A percentile compares a stretch with the other conserved stretches of the same genome.
These are phyloP conservation scores for Pongo abelii DNA, from an alignment of 2,113 vertebrate genomes.

Conservation along the genomic window DNA sequence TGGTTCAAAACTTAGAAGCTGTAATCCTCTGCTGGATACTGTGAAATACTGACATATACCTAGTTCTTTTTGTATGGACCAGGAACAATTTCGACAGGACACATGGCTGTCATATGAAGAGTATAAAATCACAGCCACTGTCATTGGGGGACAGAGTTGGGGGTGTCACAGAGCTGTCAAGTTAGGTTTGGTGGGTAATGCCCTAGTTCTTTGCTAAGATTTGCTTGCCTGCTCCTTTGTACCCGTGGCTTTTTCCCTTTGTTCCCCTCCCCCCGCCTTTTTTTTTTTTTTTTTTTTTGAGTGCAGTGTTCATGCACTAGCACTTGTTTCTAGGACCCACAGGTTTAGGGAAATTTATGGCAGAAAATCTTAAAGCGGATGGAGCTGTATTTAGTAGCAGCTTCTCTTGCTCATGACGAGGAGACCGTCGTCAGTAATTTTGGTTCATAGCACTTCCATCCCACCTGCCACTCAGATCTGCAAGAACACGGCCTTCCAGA, in stretches of 20 bases:
- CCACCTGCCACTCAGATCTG: background rate
- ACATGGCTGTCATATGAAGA: background rate
- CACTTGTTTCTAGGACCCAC: background rate
- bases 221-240: background rate
- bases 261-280: no score
- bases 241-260: background rate
- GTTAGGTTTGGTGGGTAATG: rapidly evolving
- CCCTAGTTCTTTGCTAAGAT: background rate
- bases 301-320: background rate
- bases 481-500: background rate
- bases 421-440: background rate
- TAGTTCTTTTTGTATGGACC: background rate
- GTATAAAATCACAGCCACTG: background rate
- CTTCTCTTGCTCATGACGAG: background rate
- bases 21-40: background rate
- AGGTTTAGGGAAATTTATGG: background rate
- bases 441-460: no score
- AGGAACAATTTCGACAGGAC: background rate
- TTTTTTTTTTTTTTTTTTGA: background rate
- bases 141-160: rapidly evolving
- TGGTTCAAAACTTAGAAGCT: background rate
- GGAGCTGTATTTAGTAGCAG: background rate
- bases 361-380: background rate
- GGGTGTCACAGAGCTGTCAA: rapidly evolving
- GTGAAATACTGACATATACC: background rate